A percentile compares a stretch with the other conserved stretches of the same genome.
These are phyloP conservation scores for Melanotaenia maccullochi DNA, from an alignment of 2,797 vertebrate genomes.

Conservation along the genomic window DNA sequence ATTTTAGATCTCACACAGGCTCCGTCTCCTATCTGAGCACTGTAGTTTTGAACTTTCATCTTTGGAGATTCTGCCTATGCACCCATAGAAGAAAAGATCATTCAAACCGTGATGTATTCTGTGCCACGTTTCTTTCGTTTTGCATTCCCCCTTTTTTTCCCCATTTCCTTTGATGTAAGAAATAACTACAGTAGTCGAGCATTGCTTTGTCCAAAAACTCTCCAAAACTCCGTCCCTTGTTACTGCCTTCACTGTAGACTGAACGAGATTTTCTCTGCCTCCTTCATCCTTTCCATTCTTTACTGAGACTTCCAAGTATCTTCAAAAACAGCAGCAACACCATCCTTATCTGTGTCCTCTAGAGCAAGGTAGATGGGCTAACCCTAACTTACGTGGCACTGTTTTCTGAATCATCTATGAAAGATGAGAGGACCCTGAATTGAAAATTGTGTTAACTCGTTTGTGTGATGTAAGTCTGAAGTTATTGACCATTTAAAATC, in stretches of 20 bases:
- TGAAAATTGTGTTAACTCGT: constrained; percentile 5
- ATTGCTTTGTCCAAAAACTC: constrained; percentile 41
- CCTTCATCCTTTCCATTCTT: constrained; percentile 37
- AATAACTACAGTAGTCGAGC: constrained; percentile 35
- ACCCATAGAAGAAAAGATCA: constrained; percentile 6
- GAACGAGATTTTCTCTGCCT: constrained; percentile 21
- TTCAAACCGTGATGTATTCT: constrained; percentile 14
- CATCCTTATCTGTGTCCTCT: constrained; percentile 16
- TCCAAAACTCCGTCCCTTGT: constrained; percentile 36
- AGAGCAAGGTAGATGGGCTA: constrained; percentile 28
- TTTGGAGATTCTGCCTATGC: background rate
- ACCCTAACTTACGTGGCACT: constrained; percentile 16
- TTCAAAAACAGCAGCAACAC: constrained; percentile 23
- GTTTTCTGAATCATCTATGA: constrained; percentile 27
- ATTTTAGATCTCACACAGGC: constrained; percentile 35
- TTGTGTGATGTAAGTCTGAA: constrained; percentile 16
- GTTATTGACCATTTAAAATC: constrained; percentile 24
- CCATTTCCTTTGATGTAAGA: constrained; percentile 26
- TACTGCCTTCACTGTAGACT: constrained; percentile 32
- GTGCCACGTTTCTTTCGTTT: constrained; percentile 26
- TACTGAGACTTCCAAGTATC: constrained; percentile 31
- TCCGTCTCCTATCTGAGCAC: constrained; percentile 3
- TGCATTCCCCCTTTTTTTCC: constrained; percentile 30
- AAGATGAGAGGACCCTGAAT: constrained; percentile 17
- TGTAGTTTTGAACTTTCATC: constrained; percentile 25